Base-by-base conservation (phyloP, 1,140 invertebrate species). In the Piezodorus guildinii region DNA sequence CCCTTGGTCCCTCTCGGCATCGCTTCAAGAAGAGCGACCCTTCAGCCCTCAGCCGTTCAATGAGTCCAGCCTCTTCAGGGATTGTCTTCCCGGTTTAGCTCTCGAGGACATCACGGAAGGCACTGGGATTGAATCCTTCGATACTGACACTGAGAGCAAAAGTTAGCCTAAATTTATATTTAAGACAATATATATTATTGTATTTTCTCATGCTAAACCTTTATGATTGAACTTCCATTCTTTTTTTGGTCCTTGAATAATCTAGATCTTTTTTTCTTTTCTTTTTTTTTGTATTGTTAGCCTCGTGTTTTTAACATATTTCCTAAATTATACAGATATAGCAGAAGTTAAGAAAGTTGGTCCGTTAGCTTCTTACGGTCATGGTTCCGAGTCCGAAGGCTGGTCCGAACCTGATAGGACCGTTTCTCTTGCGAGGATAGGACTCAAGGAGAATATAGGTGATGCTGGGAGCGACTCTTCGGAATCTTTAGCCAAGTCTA, bases 351-450 rank as follows among this genome's bases (percentile, higher is more conserved):
- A 56, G 12, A 19, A 52, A 17, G 12, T 19, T 23, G 23, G 21
- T 14, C 21, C 23, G 23, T 23, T 45, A n/a, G 46, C 59, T n/a
- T 25, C 27, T 30, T 30, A 30, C 56, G 15, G 15, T 46, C 45
- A 17, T 9, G 52, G 52, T 23, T 87, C 85, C 0, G 87, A 91
- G 71, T 87, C 85, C 0, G 90, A 92, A 19, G 83, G 85, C n/a
- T 91, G 88, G 83, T 90, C 88, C 0, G 88, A 91, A 71, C 88
- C 88, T 0, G 89, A 92, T 70, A 79, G 87, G 64, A 83, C 80
- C 62, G 87, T 91, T 0, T 91, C 88, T 0, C 73, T 86, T 63
- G 86, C 85, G 0, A 78, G 88, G 65, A 90, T 90, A 49, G 87
- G 88, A 1, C 73, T 90, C 5, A 78, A 76, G 60, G 78, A 56